Evolutionary conservation across 2,113 vertebrate species (phyloP).

Genomic region (Maccullochella peelii): DNA sequence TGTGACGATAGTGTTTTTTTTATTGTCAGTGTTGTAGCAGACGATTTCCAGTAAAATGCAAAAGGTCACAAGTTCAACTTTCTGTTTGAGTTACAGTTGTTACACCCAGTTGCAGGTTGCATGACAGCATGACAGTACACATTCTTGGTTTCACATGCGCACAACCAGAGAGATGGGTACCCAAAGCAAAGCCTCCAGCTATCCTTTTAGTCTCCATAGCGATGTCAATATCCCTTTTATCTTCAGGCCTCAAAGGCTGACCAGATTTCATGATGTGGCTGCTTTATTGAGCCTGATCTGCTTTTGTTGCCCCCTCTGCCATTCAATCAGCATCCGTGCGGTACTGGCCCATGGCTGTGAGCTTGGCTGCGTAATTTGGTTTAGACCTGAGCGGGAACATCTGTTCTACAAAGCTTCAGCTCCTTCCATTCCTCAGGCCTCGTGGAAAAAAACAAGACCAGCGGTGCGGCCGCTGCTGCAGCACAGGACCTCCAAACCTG

Average conservation of each 20-base stretch:
- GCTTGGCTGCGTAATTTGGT: conserved; percentile 77
- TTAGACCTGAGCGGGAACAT: conserved; percentile 80
- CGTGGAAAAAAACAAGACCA: conserved; percentile 56
- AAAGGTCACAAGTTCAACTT: conserved; percentile 15
- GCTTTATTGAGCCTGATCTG: conserved; percentile 75
- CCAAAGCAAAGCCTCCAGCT: conserved; percentile 59
- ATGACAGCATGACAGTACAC: conserved; percentile 35
- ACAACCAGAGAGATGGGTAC: conserved; percentile 12
- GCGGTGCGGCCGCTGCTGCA: conserved; percentile 20
- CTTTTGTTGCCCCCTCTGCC: conserved; percentile 69
- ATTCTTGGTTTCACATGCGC: conserved; percentile 17
- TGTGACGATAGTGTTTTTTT: neutral
- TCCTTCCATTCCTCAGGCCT: conserved; percentile 62
- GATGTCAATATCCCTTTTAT: conserved; percentile 75
- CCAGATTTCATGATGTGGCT: conserved; percentile 77
- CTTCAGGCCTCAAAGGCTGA: conserved; percentile 69
- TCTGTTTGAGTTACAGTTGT: conserved; percentile 13
- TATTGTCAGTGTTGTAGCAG: neutral
- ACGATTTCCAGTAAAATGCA: conserved; percentile 9
- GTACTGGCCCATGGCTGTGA: conserved; percentile 66
- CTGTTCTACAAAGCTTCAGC: conserved; percentile 77
- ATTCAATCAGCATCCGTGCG: conserved; percentile 72
- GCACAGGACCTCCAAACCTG: conserved; percentile 38
- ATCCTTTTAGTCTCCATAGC: conserved; percentile 75
- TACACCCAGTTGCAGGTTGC: neutral